Evolutionary conservation across 2,797 vertebrate species (phyloP).

Genomic region (Falco biarmicus): DNA sequence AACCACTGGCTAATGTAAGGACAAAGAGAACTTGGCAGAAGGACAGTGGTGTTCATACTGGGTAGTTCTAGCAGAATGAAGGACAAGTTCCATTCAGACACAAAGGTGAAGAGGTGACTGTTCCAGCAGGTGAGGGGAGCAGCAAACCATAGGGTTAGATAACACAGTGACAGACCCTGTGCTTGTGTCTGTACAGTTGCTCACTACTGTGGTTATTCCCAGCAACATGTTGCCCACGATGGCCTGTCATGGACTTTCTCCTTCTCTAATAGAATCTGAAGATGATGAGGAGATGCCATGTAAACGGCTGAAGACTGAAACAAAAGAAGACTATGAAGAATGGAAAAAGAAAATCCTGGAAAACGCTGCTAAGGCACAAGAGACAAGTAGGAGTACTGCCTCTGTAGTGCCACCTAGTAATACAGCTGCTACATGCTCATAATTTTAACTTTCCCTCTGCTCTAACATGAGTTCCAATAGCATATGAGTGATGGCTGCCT

Average conservation of each 20-base stretch:
- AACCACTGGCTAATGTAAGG: not conserved
- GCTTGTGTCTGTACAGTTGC: not conserved
- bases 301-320: slow-evolving; percentile 73
- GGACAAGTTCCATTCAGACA: not conserved
- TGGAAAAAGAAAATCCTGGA: slow-evolving; percentile 88
- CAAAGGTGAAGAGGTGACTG: not conserved
- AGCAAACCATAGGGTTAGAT: not conserved
- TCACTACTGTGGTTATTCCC: not conserved
- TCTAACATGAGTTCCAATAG: not conserved
- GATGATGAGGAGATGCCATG: slow-evolving; percentile 57
- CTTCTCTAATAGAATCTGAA: slow-evolving; percentile 22
- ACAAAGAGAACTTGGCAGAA: not conserved
- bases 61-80: not conserved
- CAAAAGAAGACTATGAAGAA: slow-evolving; percentile 83
- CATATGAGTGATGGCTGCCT: not conserved
- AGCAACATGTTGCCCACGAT: not conserved
- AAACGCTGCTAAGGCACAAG: slow-evolving; percentile 80
- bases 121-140: not conserved
- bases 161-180: not conserved
- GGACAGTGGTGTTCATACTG: not conserved
- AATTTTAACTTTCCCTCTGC: not conserved
- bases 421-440: not conserved
- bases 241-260: not conserved
- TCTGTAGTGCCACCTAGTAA: not conserved
- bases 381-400: not conserved